Percentiles rank a stretch among this genome's conserved stretches.
These are phyloP conservation scores for Cephonodes hylas DNA, from an alignment of 2,888 invertebrate species.

Conservation along the genomic window DNA sequence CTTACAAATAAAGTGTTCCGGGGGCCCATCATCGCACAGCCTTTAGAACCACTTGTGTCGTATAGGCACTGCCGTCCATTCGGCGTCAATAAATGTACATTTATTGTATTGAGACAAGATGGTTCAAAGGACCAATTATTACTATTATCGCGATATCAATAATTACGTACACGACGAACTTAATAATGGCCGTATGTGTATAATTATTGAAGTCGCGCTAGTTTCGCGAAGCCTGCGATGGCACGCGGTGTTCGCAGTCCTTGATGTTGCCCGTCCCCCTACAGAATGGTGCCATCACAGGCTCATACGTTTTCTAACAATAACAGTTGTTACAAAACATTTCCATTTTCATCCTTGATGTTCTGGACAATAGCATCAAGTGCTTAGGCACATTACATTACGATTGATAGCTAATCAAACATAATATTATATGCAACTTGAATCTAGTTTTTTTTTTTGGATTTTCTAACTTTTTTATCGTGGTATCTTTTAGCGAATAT, in stretches of 20 bases:
- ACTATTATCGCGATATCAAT: slow-evolving; percentile 34
- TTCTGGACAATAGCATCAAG: slow-evolving; percentile 60
- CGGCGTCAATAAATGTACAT: slow-evolving; percentile 18
- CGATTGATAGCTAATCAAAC: slow-evolving; percentile 71
- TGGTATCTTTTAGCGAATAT: slow-evolving; percentile 75
- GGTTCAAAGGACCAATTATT: slow-evolving; percentile 11
- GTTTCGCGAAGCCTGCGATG: slow-evolving; percentile 43
- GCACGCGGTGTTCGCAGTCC: slow-evolving; percentile 27
- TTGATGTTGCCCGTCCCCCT: slow-evolving; percentile 41
- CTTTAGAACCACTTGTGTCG: slow-evolving; percentile 8
- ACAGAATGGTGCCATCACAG: slow-evolving; percentile 37
- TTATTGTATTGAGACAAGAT: slow-evolving; percentile 26
- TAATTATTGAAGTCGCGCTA: slow-evolving; percentile 36
- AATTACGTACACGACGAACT: slow-evolving; percentile 23
- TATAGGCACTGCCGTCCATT: slow-evolving; percentile 6
- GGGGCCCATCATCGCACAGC: slow-evolving; percentile 33
- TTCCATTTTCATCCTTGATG: slow-evolving; percentile 50
- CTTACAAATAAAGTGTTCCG: slow-evolving; percentile 46
- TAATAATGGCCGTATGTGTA: slow-evolving; percentile 23
- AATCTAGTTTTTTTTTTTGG: slow-evolving; percentile 62
- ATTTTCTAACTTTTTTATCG: slow-evolving; percentile 61
- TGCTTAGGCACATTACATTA: slow-evolving; percentile 75
- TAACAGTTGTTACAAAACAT: slow-evolving; percentile 44
- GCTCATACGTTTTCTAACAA: slow-evolving; percentile 45
- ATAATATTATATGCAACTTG: slow-evolving; percentile 76